Evolutionary conservation across 2,888 invertebrate genomes (phyloP), one percentile per base, ranked within the genome.

Genomic region (Aporophyla nigra): DNA sequence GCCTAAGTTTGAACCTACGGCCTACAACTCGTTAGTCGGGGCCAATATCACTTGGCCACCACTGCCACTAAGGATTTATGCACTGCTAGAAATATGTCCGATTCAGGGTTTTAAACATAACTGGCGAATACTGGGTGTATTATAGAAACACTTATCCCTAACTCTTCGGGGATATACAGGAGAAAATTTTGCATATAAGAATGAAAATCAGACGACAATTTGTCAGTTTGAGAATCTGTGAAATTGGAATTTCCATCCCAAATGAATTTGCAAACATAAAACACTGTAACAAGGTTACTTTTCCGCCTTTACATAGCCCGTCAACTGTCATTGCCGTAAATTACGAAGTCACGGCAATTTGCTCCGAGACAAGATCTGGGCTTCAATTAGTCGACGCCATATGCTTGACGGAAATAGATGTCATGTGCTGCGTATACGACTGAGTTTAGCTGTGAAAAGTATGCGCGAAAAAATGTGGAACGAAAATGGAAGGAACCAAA

Each of bases 321-420:
- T 86, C 85, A 78, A 40, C 75, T 85, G 73, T 81, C 81, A 70
- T 54, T 72, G 71, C 71, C 62, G 71, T 76, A 76, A 79, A 83
- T 79, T 53, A 83, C 67, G 56, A 67, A 71, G 86, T 81, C 85
- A 88, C 83, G 89, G 83, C 66, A 88, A 88, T 88, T 88, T 85
- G 72, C 76, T 54, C 7, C 59, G 76, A 69, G 85, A 76, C 83
- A 66, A 71, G 82, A 61, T 80, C 40, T 59, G 12, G 43, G 9
- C 78, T 85, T 80, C 87, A 83, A 81, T 83, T 78, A 85, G 81
- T 71, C 74, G 77, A 86, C 76, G 88, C 86, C 88, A 86, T 86
- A 67, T 87, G 82, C 82, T 58, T 68, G 80, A 80, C 78, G 67
- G 62, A 88, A 87, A 87, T 87, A 87, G 80, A 79, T 21, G 40